phyloP scores from a whole-genome alignment of 2,113 vertebrate genomes.

The Toxotes chatareus region DNA sequence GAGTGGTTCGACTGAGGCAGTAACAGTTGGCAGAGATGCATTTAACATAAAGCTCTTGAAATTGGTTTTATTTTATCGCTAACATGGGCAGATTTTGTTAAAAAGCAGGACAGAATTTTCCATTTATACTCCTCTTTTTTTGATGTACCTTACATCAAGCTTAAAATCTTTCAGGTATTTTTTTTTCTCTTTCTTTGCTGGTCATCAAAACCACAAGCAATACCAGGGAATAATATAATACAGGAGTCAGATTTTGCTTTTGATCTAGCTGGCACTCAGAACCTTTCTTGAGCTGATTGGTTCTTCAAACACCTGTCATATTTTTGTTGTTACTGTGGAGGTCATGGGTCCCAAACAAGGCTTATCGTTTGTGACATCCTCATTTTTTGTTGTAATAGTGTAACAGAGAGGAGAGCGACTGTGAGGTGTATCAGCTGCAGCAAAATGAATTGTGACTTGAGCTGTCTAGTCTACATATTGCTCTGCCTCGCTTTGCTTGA shows the following conservation, averaged over 20 bases:
- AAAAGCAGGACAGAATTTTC: background rate
- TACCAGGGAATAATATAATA: background rate
- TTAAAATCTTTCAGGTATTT: background rate
- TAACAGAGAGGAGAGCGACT: constrained; percentile 42
- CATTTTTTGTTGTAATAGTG: constrained; percentile 37
- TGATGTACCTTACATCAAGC: background rate
- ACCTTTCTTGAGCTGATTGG: constrained; percentile 10
- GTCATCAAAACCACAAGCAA: background rate
- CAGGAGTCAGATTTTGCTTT: constrained; percentile 2
- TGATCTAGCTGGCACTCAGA: background rate
- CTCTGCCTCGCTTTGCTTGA: constrained; percentile 56
- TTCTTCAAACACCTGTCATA: constrained; percentile 23
- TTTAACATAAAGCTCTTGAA: background rate
- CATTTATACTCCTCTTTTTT: background rate
- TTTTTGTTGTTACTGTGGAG: constrained; percentile 34
- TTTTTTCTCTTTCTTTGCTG: background rate
- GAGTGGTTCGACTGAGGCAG: constrained; percentile 16
- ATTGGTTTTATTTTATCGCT: constrained; percentile 24
- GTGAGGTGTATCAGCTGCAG: constrained; percentile 37
- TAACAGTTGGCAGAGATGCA: constrained; percentile 26
- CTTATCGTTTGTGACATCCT: constrained; percentile 63
- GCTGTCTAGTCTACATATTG: constrained; percentile 52
- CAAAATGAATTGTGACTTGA: constrained; percentile 63
- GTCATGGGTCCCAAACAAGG: constrained; percentile 21
- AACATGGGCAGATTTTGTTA: background rate